Conservation (phyloP, 2,113 vertebrate species). For the Eudorcas thomsonii region DNA sequence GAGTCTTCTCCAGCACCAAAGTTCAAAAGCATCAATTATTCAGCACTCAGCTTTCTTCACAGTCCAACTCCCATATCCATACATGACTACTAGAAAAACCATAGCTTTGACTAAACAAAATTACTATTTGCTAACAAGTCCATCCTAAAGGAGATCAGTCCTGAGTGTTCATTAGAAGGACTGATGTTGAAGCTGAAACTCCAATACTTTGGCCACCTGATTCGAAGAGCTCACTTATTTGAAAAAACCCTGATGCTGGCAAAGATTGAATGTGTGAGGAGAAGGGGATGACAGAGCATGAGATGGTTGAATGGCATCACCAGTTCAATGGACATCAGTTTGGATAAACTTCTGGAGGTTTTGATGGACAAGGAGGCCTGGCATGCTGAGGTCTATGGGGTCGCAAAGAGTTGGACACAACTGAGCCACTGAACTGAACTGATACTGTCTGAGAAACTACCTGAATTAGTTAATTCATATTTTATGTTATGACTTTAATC, state of each 20-base stretch:
- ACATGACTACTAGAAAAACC: not conserved
- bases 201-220: not conserved
- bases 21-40: not conserved
- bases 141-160: not conserved
- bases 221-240: not conserved
- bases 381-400: not conserved
- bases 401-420: not conserved
- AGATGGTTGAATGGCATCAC: not conserved
- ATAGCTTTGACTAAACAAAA: not conserved
- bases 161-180: not conserved
- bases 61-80: not conserved
- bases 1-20: not conserved
- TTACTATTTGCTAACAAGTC: not conserved
- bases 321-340: not conserved
- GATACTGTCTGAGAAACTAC: not conserved
- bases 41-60: fast-evolving
- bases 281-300: not conserved
- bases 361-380: not conserved
- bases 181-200: not conserved
- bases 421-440: not conserved
- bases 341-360: not conserved
- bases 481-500: not conserved
- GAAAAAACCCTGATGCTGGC: not conserved
- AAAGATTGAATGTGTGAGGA: not conserved
- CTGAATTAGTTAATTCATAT: slow-evolving; percentile 11